Evolutionary conservation across 2,888 invertebrate species (phyloP), one percentile per base, ranked within the genome.

Genomic region (Melipona bicolor): DNA sequence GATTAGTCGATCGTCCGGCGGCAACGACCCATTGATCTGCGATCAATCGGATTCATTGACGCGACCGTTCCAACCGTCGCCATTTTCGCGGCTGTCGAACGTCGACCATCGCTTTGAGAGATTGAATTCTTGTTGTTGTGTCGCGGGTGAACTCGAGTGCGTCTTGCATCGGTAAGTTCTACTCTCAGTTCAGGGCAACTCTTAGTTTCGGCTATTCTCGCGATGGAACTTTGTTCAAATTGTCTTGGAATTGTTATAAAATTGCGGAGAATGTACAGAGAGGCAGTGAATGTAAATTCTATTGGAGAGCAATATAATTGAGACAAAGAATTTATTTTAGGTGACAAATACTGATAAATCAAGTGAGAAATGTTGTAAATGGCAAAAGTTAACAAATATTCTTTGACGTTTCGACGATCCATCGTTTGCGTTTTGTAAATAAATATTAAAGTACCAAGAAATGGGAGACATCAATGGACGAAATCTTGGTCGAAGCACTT

Each of bases 41-140:
- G 92, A 94, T 94, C 94, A 93, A 94, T 94, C 94, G 91, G 88
- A 93, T 94, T 93, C 92, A 94, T 94, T 93, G 91, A 92, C 91
- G 91, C 92, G 75, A 84, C 13, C 70, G 79, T 67, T 85, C 62
- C 27, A 71, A 70, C 72, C 72, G 77, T 78, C 85, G 82, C 64
- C 87, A 82, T 81, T 85, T 82, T 87, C 87, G 80, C 82, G 70
- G 77, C 82, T 80, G 64, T 17, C 67, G 67, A 70, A 81, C 65
- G 21, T 52, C 84, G 21, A 50, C 15, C 24, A 56, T 56, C 50
- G 24, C 62, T 21, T 49, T 17, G 24, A 67, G 73, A 73, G 75
- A 73, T 76, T 67, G 21, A 64, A 67, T 70, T 77, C 68, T 54
- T 62, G 56, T 65, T 62, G 43, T 9, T 43, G 43, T 15, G 69